Evolutionary conservation across 1,140 invertebrate genomes (phyloP), one percentile per base, ranked within the genome.

Genomic region (Sminthurides bifidus): DNA sequence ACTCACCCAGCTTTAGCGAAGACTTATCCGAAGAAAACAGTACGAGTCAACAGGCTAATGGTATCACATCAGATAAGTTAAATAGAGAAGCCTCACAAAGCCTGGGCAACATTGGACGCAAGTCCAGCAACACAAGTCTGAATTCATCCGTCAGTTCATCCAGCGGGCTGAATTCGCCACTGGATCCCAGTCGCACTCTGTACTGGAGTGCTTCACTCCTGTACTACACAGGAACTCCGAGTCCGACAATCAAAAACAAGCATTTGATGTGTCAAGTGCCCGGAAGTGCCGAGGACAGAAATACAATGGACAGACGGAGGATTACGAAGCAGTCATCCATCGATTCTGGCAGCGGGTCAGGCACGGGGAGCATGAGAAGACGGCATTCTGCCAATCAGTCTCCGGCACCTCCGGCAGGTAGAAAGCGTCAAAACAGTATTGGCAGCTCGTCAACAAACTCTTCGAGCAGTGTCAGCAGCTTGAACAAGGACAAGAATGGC

Each of bases 141-240:
- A n/a, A n/a, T n/a, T n/a, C n/a, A n/a, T n/a, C n/a, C n/a, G n/a
- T n/a, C n/a, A n/a, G n/a, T n/a, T n/a, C n/a, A n/a, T n/a, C n/a
- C n/a, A n/a, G n/a, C n/a, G n/a, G n/a, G n/a, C n/a, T n/a, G n/a
- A n/a, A n/a, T n/a, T n/a, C n/a, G n/a, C n/a, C n/a, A n/a, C n/a
- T 45, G 21, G 17, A 57, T 63, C 64, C 37, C 43, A 46, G 44
- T 30, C 21, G 17, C 5, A n/a, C 53, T 12, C 26, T 55, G 31
- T 21, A 46, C n/a, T 55, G 53, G 53, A 45, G 43, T 38, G 53
- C 53, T 2, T 55, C 53, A 23, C 14, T 55, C 0, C 53, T 55
- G 24, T 55, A 48, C 27, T 48, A 46, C 21, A 55, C 43, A 10
- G 43, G 53, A n/a, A 15, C 48, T 33, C 15, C 53, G 1, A 44